Evolutionary conservation across 2,113 vertebrate genomes (phyloP).

Genomic region (Ifrita kowaldi): DNA sequence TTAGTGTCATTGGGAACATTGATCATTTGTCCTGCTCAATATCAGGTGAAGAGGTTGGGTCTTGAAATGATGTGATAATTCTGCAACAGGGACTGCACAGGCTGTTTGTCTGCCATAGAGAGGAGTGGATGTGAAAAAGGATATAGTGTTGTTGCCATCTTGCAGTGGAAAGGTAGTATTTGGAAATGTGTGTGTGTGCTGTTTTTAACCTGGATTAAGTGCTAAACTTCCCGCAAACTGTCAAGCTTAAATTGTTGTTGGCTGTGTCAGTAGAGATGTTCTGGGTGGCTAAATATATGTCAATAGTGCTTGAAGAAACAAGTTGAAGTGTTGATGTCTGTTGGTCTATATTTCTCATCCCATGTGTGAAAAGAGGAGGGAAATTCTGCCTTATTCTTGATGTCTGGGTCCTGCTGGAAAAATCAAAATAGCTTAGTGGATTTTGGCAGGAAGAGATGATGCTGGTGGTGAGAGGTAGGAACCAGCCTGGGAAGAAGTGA

Average conservation of each 20-base stretch:
- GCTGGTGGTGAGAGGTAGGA: not conserved
- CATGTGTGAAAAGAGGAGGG: not conserved
- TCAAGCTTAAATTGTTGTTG: not conserved
- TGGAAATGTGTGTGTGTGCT: not conserved
- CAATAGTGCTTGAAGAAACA: not conserved
- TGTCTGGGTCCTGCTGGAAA: not conserved
- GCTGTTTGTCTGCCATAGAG: not conserved
- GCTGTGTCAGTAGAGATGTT: not conserved
- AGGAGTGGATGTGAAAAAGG: not conserved
- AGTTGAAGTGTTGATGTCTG: not conserved
- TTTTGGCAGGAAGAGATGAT: not conserved
- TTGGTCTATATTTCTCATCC: not conserved
- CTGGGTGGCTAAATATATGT: not conserved
- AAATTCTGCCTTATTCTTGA: not conserved
- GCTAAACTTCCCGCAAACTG: not conserved
- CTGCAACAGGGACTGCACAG: not conserved
- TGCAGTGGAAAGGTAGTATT: not conserved
- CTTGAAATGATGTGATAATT: constrained; percentile 30
- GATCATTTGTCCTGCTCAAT: constrained; percentile 20
- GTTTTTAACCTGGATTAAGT: not conserved
- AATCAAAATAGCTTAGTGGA: not conserved
- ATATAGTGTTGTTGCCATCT: not conserved
- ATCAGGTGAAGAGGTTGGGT: constrained; percentile 40
- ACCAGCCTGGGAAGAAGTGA: not conserved
- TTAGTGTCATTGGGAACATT: not conserved